Conservation (phyloP, 1,140 invertebrate species). For the Drosophila parvula region DNA sequence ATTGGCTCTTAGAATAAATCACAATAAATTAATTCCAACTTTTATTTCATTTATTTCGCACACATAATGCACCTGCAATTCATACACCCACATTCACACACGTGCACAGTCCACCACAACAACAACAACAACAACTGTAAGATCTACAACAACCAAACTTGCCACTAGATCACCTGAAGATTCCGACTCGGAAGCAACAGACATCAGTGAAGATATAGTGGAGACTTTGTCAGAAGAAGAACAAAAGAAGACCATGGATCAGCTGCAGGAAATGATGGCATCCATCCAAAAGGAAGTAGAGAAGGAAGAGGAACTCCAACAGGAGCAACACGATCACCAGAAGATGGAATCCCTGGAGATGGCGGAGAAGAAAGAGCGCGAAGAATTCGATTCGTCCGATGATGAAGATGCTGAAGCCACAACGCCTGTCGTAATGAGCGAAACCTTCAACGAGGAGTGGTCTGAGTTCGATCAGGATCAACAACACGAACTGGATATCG, state of each 20-base stretch:
- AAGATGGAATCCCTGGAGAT: constrained; percentile 10
- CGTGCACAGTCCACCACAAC: constrained; percentile 52
- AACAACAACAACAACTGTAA: constrained; percentile 41
- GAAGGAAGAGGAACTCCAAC: constrained; percentile 22
- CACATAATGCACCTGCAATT: constrained; percentile 37
- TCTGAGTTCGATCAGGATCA: constrained; percentile 36
- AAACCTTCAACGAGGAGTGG: constrained; percentile 77
- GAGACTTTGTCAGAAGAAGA: background rate
- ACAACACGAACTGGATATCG: constrained; percentile 66
- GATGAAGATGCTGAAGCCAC: constrained; percentile 56
- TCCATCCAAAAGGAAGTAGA: constrained; percentile 45
- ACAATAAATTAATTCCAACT: constrained; percentile 55
- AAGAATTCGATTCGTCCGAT: constrained; percentile 71
- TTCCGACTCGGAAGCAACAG: constrained; percentile 40
- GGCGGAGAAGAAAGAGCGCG: constrained; percentile 42
- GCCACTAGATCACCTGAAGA: constrained; percentile 46
- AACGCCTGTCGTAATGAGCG: constrained; percentile 63
- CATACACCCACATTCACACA: constrained; percentile 34
- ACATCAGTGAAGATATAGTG: constrained; percentile 40
- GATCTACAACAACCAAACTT: constrained; percentile 42
- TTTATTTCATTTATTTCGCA: constrained; percentile 71
- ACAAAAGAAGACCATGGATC: constrained; percentile 30
- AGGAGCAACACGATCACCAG: constrained; percentile 13
- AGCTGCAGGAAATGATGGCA: constrained; percentile 37
- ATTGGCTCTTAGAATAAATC: constrained; percentile 34